phyloP scores from a whole-genome alignment of 2,797 vertebrate genomes.

The Apogon talboti region DNA sequence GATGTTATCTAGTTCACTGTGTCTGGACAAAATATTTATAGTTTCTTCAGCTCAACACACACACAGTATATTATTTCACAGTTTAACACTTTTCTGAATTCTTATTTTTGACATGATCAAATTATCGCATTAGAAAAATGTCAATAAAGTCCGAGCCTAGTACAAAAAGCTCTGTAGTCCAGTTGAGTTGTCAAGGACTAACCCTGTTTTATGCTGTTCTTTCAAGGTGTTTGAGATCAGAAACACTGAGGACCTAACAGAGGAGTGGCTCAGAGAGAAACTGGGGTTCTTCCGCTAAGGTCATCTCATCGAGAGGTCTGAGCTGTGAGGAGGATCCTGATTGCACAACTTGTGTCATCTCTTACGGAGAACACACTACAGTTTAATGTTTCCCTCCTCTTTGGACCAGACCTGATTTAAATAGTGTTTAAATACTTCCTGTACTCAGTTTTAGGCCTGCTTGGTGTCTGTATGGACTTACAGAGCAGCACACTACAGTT shows the following conservation, averaged over 20 bases:
- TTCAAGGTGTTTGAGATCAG: slow-evolving; percentile 87
- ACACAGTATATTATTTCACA: too few species aligned
- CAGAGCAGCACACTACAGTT: not conserved
- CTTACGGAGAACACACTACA: slow-evolving; percentile 58
- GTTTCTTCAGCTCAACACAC: too few species aligned
- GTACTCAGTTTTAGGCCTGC: slow-evolving; percentile 34
- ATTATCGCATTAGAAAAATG: too few species aligned
- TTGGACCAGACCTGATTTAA: slow-evolving; percentile 59
- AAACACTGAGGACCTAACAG: slow-evolving; percentile 87
- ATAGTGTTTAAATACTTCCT: slow-evolving; percentile 38
- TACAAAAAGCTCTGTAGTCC: too few species aligned
- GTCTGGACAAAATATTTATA: too few species aligned
- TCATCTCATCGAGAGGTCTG: slow-evolving; percentile 5
- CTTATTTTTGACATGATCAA: too few species aligned
- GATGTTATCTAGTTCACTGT: too few species aligned
- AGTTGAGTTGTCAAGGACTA: too few species aligned
- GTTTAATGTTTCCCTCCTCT: slow-evolving; percentile 65
- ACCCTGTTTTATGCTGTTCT: not conserved
- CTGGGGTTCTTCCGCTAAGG: slow-evolving; percentile 84
- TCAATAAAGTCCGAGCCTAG: too few species aligned
- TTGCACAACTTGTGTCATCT: slow-evolving; percentile 56
- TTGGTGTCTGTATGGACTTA: slow-evolving; percentile 18
- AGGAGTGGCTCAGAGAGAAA: slow-evolving; percentile 87
- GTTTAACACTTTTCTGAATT: too few species aligned
- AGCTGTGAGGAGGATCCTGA: slow-evolving; percentile 59